Base-by-base conservation (phyloP, 2,797 vertebrate genomes). In the Notoglanidium macrostoma region DNA sequence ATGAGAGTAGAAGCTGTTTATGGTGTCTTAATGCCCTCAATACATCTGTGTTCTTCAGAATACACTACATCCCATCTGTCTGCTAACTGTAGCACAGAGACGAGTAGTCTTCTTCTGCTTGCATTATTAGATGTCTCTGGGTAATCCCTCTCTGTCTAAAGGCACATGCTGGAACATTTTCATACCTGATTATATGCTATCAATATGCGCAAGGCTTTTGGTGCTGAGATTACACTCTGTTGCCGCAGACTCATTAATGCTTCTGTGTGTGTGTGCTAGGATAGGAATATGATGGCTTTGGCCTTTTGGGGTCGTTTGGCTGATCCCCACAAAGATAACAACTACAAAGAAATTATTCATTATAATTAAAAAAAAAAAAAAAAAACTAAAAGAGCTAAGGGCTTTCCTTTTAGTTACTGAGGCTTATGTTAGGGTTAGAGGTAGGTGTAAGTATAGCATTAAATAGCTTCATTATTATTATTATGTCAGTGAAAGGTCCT, bases 1-100 rank as follows among this genome's bases (percentile, higher is more conserved):
- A 49, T 35, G 35, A 44, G 51, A 65, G 21, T 8, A 57, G 87
- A 85, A 14, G n/a, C 54, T 67, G 61, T 76, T 29, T 19, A 55
- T 67, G 21, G 63, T n/a, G 1, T 76, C 61, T n/a, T 87, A 29
- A 68, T 87, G 79, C 83, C 55, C 65, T 79, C 49, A 68, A 15
- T 55, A 63, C 40, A 65, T 85, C 29, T 55, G 21, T 72, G 51
- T 80, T 51, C 65, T 73, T 51, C 55, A 81, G 49, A 73, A 26
- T 82, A 14, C 35, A 23, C 44, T 74, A 70, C 29, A 40, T 8
- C 10, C 26, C 51, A 44, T 81, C 32, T 76, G 67, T 51, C 26
- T n/a, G 51, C 19, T 65, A 29, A 49, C 40, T 14, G 61, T 70
- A 77, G 49, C 46, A 44, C 29, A 51, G 73, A 68, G 32, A 84